Evolutionary conservation across 2,113 vertebrate genomes (phyloP), one percentile per base, ranked within the genome.

Genomic region (Daphoenositta chrysoptera): DNA sequence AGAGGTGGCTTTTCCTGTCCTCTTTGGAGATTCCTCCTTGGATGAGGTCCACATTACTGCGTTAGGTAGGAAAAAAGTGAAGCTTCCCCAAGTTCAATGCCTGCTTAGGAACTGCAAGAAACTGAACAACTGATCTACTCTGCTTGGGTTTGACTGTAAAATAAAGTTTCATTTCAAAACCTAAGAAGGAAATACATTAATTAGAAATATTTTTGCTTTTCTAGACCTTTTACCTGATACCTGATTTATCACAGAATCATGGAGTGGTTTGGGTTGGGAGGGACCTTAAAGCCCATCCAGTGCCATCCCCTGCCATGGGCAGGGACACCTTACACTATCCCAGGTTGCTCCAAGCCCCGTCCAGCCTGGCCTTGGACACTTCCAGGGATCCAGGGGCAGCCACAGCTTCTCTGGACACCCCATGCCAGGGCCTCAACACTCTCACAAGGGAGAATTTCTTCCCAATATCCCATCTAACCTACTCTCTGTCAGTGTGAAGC

Each of bases 271-370:
- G 42, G 21, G 5, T 18, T n/a, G 40, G 47, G 9, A 60, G 11
- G 15, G 11, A 18, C 1, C 19, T 18, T 6, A 64, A 12, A 26
- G 11, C 21, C 3, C 50, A 64, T 16, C 35, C 24, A 13, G 4
- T 54, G 1, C 24, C 24, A 21, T 4, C 28, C 31, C 8, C 24
- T 56, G 24, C 56, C 64, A n/a, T 47, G n/a, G 19, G 6, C 65
- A 71, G 24, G 48, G 40, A 40, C 75, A 40, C 4, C 17, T 71
- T 10, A 20, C 56, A 79, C 20, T 14, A 0, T 0, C 40, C 26
- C 57, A 64, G 31, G 4, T 0, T 15, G 30, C 42, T 48, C 57
- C 48, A 27, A 56, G 24, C 20, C 15, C 9, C 0, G 0, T 70
- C 35, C 83, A 68, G 0, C 18, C 26, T 56, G 42, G 26, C 31